Base-by-base conservation (phyloP, 2,888 invertebrate species). In the Caenorhabditis sp. region DNA sequence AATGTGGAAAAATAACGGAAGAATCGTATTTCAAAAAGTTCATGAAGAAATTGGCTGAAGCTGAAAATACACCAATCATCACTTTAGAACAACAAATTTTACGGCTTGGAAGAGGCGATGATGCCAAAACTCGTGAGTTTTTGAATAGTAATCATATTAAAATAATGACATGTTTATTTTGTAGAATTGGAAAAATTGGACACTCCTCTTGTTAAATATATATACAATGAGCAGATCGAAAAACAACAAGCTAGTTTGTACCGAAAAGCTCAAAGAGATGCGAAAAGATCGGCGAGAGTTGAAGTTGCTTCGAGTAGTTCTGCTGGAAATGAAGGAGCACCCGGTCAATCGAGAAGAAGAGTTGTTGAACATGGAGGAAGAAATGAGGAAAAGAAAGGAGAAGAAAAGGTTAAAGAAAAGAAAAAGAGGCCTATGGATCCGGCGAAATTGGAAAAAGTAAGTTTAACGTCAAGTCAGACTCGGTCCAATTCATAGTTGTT, bases 31-130 rank as follows among this genome's bases (percentile, higher is more conserved):
- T 52, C 25, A 23, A 66, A 50, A 59, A 63, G 4, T 74, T 70
- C 20, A 57, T 67, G 53, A 17, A 67, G 49, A 70, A 67, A 20
- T 27, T 69, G 10, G 64, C 66, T 10, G 20, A 52, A 1, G 67
- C 66, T 12, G 59, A 63, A 21, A 20, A 61, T 17, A 43, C 21
- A 8, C 69, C 66, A 0, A 49, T 74, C 31, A 53, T 70, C 63
- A 74, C 69, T 5, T n/a, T 74, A 1, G 74, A 74, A 27, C 66
- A 74, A 17, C 74, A 74, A 49, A 63, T 74, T 23, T 26, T 25
- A 36, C 58, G 59, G 21, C 58, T 74, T 14, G 61, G 53, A 25
- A 38, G 36, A 14, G 58, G 61, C 2, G 67, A 65, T 0, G 68
- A 68, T 52, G 59, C 56, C 3, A 68, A 26, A 57, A 66, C 73